Evolutionary conservation across 2,888 invertebrate genomes (phyloP), one percentile per base, ranked within the genome.

Genomic region (Lasioglossum morio): DNA sequence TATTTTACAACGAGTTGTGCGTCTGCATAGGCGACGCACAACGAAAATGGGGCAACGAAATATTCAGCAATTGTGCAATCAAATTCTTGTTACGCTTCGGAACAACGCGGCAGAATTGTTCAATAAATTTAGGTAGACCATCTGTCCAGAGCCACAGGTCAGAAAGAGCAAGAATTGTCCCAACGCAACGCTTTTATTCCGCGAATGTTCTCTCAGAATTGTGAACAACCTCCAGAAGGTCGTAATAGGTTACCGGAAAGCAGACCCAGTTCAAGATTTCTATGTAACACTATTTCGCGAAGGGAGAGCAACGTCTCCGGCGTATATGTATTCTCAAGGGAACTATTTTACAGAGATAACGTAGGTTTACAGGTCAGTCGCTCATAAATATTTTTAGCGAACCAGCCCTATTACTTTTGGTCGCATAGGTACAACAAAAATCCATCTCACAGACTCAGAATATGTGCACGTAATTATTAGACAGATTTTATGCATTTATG

Each of bases 1-100:
- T 30, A 63, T 63, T 63, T 63, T 16, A 63, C 63, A 63, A 63
- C 63, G 63, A 63, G 63, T 30, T 63, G 63, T 30, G 63, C 30
- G 63, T 30, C 63, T 63, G 30, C 30, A 16, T 27, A 1, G 63
- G 30, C 30, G 63, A 8, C 16, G 30, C 63, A 19, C 30, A 7
- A 14, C 30, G 63, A 63, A 63, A 30, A 63, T 63, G 30, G 63
- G 63, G 63, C 63, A 30, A 30, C 30, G 63, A 63, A 63, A 63
- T 63, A 63, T 63, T 63, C 63, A 63, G 63, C 63, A 63, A 30
- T 30, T 30, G 63, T 19, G 63, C 63, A 30, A 63, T 30, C 30
- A 63, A 63, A 63, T 63, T 30, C 63, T 30, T 63, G 63, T 30
- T 30, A 30, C 19, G 14, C 30, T 8, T 7, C 8, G 2, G 30